Evolutionary conservation across 2,113 vertebrate species (phyloP).

Genomic region (Parus major): DNA sequence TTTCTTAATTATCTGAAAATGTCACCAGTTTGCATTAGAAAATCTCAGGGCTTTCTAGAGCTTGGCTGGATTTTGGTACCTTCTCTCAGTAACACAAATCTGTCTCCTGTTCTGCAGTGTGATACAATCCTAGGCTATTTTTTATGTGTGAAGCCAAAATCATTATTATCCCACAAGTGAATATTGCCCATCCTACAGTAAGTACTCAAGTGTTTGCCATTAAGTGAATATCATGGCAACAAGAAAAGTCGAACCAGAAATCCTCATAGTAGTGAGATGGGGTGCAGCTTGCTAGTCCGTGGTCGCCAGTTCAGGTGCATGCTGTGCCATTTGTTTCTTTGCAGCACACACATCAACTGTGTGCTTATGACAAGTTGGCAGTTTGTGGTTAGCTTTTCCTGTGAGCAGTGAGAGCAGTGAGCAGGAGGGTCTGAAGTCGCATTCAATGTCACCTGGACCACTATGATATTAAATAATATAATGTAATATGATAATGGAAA

Average conservation of each 20-base stretch:
- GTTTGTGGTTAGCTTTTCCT: constrained; percentile 62
- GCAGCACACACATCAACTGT: neutral
- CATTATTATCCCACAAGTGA: neutral
- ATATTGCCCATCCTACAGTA: neutral
- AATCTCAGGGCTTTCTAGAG: neutral
- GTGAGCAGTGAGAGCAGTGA: neutral
- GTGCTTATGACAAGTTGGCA: neutral
- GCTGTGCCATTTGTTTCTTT: neutral
- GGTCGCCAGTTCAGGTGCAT: neutral
- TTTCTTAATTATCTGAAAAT: neutral
- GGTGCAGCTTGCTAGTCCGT: neutral
- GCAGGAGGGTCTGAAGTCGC: neutral
- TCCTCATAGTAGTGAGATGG: fast-evolving
- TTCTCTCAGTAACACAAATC: neutral
- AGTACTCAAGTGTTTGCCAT: neutral
- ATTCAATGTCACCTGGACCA: neutral
- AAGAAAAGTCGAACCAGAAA: neutral
- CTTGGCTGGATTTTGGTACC: neutral
- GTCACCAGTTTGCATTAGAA: neutral
- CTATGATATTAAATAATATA: neutral
- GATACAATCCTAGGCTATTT: neutral
- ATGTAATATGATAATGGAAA: constrained; percentile 36
- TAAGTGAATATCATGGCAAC: neutral
- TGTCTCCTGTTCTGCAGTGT: neutral
- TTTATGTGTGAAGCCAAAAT: neutral